phyloP scores from a whole-genome alignment of 2,113 vertebrate genomes.

The chimpanzee (Pan troglodytes) region DNA sequence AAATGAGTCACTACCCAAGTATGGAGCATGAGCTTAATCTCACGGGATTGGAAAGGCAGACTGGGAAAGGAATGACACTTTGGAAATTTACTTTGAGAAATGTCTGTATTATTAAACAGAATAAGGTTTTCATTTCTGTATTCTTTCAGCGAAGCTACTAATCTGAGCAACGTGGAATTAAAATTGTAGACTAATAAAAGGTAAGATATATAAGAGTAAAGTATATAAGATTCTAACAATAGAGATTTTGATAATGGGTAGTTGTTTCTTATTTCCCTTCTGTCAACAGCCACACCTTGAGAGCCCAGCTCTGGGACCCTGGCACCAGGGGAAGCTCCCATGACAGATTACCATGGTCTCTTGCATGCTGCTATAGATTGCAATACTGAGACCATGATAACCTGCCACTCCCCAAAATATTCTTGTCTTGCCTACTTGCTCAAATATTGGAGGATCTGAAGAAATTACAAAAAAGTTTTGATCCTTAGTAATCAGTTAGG shows the following conservation, averaged over 20 bases:
- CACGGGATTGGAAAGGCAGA: background rate
- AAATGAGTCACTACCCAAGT: background rate
- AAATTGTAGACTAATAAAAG: conserved; percentile 5
- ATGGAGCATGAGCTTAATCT: background rate
- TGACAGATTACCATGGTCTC: background rate
- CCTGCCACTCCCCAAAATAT: rapidly evolving
- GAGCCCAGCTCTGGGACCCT: background rate
- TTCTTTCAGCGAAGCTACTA: background rate
- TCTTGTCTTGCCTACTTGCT: background rate
- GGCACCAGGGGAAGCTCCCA: background rate
- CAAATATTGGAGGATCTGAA: background rate
- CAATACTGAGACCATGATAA: background rate
- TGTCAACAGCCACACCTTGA: background rate
- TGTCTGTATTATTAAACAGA: background rate
- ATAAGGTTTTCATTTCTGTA: background rate
- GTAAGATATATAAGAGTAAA: background rate
- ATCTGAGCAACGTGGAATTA: background rate
- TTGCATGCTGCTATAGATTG: background rate
- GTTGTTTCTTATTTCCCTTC: background rate
- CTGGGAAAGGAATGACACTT: background rate
- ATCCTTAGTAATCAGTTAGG: background rate
- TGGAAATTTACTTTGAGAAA: conserved; percentile 29
- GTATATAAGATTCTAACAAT: background rate
- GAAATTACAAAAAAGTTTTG: background rate
- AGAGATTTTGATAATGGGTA: background rate